Evolutionary conservation across 2,797 vertebrate genomes (phyloP), one percentile per base, ranked within the genome.

Genomic region (Gadopsis marmoratus): DNA sequence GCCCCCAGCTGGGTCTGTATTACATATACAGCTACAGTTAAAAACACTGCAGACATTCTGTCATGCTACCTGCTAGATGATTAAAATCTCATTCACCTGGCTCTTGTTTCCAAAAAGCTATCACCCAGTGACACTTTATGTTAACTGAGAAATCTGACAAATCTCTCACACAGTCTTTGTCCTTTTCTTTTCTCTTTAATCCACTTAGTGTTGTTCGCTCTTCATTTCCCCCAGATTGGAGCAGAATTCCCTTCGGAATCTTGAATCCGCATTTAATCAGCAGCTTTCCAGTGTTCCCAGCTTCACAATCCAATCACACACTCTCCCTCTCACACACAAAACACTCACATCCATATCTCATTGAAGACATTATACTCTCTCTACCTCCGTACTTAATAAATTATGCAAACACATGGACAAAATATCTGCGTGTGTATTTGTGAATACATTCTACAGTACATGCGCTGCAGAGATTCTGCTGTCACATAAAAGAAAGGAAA

Each of bases 231-330:
- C 51, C 71, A 50, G 48, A 85, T 67, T 67, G 78, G 53, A 78
- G 71, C 51, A 50, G 39, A 79, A 86, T 78, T 88, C 87, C 87
- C 89, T 62, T 33, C 16, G 59, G 79, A 71, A 71, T 64, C 64
- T 79, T 71, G 48, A 82, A 83, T 39, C 45, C 41, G 21, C 82
- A 85, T 86, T 72, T 86, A 80, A 88, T 91, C 90, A 90, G 85
- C 85, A 84, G 56, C 53, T 89, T 85, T 72, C 19, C 74, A 73
- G 14, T 64, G 80, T 84, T 82, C 78, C 72, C 65, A 84, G 70
- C 65, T 69, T 66, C 47, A 62, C 41, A 70, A 81, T 61, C 60
- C 37, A 77, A 68, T 77, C 56, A 43, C 63, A 64, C 9, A 1
- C 35, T 37, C 35, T 37, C 35, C 8, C 35, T 37, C 35, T 37